Base-by-base conservation (phyloP, 2,797 vertebrate genomes). In the Danio kyathit region DNA sequence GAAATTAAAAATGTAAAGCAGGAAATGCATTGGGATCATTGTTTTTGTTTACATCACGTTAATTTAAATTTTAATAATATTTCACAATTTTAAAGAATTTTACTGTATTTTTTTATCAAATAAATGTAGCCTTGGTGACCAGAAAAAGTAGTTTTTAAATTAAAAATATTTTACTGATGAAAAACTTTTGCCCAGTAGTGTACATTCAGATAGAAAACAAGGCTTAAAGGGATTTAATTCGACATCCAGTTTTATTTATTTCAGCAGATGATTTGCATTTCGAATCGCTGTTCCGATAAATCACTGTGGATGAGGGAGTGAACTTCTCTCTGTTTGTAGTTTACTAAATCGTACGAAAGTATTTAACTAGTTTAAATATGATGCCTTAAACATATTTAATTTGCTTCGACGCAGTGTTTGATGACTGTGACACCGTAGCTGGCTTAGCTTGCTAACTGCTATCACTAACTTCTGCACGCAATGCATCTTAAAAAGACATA, bases 341-440 rank as follows among this genome's bases (percentile, higher is more conserved):
- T 75, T 76, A 65, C 43, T 19, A 69, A 72, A 65, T 21, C 10
- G 40, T 74, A 80, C 71, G 13, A 70, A 84, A 74, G 7, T 46
- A 59, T 81, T 72, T 81, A 64, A 78, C 44, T 48, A 43, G 52
- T 16, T 51, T 16, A 17, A 75, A 66, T 64, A 46, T 46, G 76
- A 86, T 87, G 88, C 87, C 88, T 90, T 89, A 90, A 88, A 85
- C 6, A 88, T 85, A 61, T 84, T 84, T 85, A 84, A 88, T 90
- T 88, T 82, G 81, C 86, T 88, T 86, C 84, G 80, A 65, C 67
- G 73, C 79, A 88, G 87, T 90, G 84, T 89, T 88, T 85, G 84
- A 70, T 46, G 61, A 81, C 84, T 80, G 85, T 87, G 86, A 88
- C 81, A 86, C 88, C 86, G 65, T 83, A 84, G 57, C 29, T 48